Evolutionary conservation across 2,113 vertebrate species (phyloP), one percentile per base, ranked within the genome.

Genomic region (Ceuthmochares aereus): DNA sequence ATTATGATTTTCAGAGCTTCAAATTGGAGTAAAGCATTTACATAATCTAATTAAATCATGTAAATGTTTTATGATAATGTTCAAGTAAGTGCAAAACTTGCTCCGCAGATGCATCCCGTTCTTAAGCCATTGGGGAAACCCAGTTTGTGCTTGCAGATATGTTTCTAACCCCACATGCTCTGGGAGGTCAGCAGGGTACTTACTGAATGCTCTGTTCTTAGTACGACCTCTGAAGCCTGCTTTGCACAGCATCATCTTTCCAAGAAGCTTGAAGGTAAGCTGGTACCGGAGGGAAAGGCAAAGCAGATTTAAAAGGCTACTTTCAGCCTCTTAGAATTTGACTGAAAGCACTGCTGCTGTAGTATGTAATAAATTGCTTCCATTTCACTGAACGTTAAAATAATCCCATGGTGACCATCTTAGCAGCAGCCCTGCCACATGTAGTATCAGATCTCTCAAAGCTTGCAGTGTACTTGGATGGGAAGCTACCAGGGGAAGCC

Each of bases 1-100:
- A 89, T 94, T 93, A 88, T 80, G 75, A 78, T 95, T 94, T 94
- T 93, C 82, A 84, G 68, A 96, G 86, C 88, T 92, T 97, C 62
- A 88, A 68, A 96, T 21, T 70, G 25, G 73, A 94, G 75, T 82
- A 76, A 92, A 89, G 67, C 76, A 96, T 97, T 97, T 96, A 91
- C 93, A 90, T 96, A 96, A 90, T 91, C 91, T 87, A 94, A 94
- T 97, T 96, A 97, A 96, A 93, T 95, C 49, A 96, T 95, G 89
- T 94, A 95, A 89, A 89, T 93, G 90, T 94, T 95, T 97, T 89
- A 93, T 94, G 81, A 58, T 85, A 91, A 95, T 95, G 93, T 73
- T 95, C 76, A 84, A 92, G 69, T 86, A 76, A 91, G 92, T 75
- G 92, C 26, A 43, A 90, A 96, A 92, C 85, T 92, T 90, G 68